These are phyloP conservation scores for Agrochola litura DNA, from an alignment of 2,888 invertebrate species.

Conservation along the genomic window DNA sequence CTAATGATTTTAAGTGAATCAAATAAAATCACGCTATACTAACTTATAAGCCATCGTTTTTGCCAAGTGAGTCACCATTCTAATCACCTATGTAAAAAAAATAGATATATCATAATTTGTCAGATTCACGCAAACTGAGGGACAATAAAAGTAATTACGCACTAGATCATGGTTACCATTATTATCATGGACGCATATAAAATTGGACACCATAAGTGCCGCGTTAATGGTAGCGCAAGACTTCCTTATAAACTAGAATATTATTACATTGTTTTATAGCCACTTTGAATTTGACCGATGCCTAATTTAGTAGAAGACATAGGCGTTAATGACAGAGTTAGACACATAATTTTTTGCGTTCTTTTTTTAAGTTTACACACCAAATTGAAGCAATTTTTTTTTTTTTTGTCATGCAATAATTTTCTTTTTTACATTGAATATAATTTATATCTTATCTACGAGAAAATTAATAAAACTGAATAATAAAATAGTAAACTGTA, in stretches of 20 bases:
- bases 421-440: neutral
- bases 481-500: neutral
- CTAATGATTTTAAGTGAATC: constrained; percentile 11
- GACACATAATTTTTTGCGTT: neutral
- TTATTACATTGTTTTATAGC: constrained; percentile 28
- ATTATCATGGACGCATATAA: constrained; percentile 36
- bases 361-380: neutral
- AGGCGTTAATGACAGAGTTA: neutral
- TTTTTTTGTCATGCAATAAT: neutral
- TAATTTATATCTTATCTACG: neutral
- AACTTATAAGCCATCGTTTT: constrained; percentile 6
- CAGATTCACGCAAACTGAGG: constrained; percentile 36
- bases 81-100: constrained; percentile 9
- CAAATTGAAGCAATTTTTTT: neutral
- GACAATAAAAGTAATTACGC: constrained; percentile 55
- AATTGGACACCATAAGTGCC: constrained; percentile 47
- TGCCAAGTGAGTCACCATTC: constrained; percentile 25
- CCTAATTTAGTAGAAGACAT: neutral
- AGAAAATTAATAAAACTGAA: neutral
- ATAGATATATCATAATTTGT: constrained; percentile 27
- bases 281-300: constrained; percentile 24
- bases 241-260: constrained; percentile 47
- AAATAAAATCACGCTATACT: constrained; percentile 35
- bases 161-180: constrained; percentile 28
- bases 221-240: constrained; percentile 40